phyloP scores from a whole-genome alignment of 35 echinoderm and acorn worm genomes.

The Antedon bifida region DNA sequence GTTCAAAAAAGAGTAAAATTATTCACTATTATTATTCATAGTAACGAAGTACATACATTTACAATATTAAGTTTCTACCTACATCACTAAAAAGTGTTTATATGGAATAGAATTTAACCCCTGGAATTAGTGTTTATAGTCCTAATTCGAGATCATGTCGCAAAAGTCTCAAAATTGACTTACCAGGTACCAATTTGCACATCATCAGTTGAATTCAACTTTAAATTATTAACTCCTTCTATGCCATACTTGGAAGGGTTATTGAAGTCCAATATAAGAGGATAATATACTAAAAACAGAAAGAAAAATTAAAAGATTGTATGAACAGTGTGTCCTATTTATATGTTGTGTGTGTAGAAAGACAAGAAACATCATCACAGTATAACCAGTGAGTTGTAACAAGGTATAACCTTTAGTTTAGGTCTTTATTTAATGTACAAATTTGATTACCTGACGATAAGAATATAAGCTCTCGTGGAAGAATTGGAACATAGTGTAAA shows the following conservation, averaged over 20 bases:
- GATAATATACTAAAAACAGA: conserved; percentile 27
- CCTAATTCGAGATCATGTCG: no score
- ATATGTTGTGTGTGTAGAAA: background rate
- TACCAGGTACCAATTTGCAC: conserved; percentile 50
- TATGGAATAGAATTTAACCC: no score
- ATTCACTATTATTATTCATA: no score
- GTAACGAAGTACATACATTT: no score
- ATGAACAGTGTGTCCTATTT: no score
- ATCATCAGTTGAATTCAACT: conserved; percentile 34
- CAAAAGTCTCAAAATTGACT: background rate
- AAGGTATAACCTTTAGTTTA: no score
- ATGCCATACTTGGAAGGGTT: conserved; percentile 30
- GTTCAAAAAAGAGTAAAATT: no score
- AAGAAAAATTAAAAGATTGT: background rate
- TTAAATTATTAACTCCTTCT: conserved; percentile 35
- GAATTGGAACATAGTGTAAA: background rate
- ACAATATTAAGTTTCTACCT: no score
- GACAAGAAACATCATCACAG: background rate
- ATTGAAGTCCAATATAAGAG: conserved; percentile 39
- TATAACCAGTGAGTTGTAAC: no score
- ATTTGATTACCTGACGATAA: background rate
- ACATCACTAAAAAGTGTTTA: no score
- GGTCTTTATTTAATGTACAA: no score
- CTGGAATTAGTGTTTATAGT: no score
- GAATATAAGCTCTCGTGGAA: background rate